Conservation (phyloP, 2,797 vertebrate species). For the Luscinia megarhynchos region DNA sequence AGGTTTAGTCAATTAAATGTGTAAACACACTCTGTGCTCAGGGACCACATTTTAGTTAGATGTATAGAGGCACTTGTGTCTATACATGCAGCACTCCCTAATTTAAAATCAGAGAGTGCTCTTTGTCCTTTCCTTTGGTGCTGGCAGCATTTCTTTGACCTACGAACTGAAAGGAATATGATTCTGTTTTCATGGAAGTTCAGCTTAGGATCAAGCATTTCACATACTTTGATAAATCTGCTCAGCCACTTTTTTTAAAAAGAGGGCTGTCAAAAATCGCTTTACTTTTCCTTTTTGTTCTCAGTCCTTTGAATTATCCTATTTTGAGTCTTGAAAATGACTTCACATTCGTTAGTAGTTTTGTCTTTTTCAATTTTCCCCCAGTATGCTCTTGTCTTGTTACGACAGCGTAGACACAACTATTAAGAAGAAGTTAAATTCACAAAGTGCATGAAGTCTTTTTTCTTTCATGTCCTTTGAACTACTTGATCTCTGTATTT, state of each 20-base stretch:
- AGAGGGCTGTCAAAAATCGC: background rate
- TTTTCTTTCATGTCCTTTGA: conserved; percentile 45
- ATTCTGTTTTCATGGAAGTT: conserved; percentile 53
- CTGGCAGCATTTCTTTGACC: background rate
- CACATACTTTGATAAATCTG: conserved; percentile 39
- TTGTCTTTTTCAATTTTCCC: conserved; percentile 15
- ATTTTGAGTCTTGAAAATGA: conserved; percentile 33
- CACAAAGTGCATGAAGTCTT: background rate
- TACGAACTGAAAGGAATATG: background rate
- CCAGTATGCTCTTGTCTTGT: conserved; percentile 14
- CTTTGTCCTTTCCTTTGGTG: conserved; percentile 10
- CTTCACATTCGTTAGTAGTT: background rate
- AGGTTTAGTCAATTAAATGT: background rate
- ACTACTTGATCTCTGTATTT: conserved; percentile 51
- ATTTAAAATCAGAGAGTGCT: background rate
- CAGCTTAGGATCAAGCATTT: conserved; percentile 49
- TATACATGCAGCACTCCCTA: background rate
- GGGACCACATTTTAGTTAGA: background rate
- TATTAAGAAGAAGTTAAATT: conserved; percentile 46
- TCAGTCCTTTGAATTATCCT: conserved; percentile 50
- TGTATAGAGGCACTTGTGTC: background rate
- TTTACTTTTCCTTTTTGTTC: conserved; percentile 36
- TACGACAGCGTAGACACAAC: background rate
- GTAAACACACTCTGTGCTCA: background rate
- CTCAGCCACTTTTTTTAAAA: conserved; percentile 20